A percentile compares a stretch with the other conserved stretches of the same genome.
phyloP scores from a whole-genome alignment of 2,888 invertebrate species.

The Chrysotoxum bicinctum region DNA sequence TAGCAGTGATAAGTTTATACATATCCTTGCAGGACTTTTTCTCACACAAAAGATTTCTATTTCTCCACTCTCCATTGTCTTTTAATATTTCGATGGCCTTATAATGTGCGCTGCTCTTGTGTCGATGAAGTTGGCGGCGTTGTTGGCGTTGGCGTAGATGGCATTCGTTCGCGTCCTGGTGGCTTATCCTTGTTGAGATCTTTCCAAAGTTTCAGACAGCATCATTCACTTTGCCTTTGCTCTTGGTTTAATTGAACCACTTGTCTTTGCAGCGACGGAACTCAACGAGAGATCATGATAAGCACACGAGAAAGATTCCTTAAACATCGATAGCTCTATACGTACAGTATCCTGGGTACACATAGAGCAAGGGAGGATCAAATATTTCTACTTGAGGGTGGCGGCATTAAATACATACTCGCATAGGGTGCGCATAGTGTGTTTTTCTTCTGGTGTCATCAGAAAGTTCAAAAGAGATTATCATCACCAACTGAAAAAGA shows the following conservation, averaged over 20 bases:
- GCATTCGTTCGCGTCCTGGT: background rate
- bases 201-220: conserved; percentile 47
- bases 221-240: conserved; percentile 39
- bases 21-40: conserved; percentile 14
- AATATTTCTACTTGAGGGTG: background rate
- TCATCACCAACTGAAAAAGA: conserved; percentile 54
- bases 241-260: conserved; percentile 62
- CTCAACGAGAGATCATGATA: conserved; percentile 46
- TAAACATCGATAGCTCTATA: conserved; percentile 16
- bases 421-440: background rate
- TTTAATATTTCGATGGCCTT: conserved; percentile 45
- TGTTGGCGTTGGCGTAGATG: background rate
- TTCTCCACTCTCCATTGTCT: background rate
- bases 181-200: conserved; percentile 41
- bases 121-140: background rate
- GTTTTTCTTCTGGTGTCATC: conserved; percentile 35
- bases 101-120: conserved; percentile 11
- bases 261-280: conserved; percentile 38
- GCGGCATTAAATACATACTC: background rate
- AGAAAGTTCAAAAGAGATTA: conserved; percentile 63
- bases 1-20: conserved; percentile 15
- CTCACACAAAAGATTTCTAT: background rate
- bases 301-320: conserved; percentile 45
- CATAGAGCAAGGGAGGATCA: background rate
- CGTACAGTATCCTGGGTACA: background rate